Evolutionary conservation across 1,140 invertebrate species (phyloP).

Genomic region (Pseudachorutes palmiensis): DNA sequence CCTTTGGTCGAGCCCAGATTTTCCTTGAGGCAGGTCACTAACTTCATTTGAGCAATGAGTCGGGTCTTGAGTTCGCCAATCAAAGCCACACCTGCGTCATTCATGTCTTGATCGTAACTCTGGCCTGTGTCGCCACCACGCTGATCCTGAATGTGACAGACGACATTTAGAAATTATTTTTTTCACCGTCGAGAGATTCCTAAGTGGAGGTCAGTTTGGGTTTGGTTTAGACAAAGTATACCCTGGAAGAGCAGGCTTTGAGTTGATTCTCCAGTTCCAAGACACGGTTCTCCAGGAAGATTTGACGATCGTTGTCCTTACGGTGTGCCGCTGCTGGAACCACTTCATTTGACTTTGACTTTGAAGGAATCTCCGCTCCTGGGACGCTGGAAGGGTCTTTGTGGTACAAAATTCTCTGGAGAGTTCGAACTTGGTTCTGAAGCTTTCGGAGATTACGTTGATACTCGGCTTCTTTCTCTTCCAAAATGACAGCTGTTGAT

Average conservation of each 20-base stretch:
- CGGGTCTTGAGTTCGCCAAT: slow-evolving; percentile 19
- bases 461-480: slow-evolving; percentile 35
- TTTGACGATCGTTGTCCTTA: not conserved
- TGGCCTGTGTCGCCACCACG: not conserved
- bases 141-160: too few relatives aligned
- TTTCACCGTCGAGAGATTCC: too few relatives aligned
- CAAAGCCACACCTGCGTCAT: too few relatives aligned
- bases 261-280: not conserved
- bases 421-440: slow-evolving; percentile 33
- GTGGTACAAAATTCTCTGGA: slow-evolving; percentile 17
- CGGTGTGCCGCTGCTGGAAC: too few relatives aligned
- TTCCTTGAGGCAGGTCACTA: slow-evolving; percentile 19
- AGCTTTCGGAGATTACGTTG: slow-evolving; percentile 29
- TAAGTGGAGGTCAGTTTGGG: too few relatives aligned
- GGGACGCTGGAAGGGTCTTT: slow-evolving; percentile 20
- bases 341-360: not conserved
- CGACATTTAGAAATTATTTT: too few relatives aligned
- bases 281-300: not conserved
- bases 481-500: not conserved
- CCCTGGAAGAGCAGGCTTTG: not conserved
- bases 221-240: too few relatives aligned
- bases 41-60: slow-evolving; percentile 28
- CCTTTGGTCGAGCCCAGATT: not conserved
- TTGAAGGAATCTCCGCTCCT: not conserved
- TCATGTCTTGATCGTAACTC: not conserved